These are phyloP conservation scores for Crenuchus spilurus DNA, from an alignment of 2,797 vertebrate genomes.

Conservation along the genomic window DNA sequence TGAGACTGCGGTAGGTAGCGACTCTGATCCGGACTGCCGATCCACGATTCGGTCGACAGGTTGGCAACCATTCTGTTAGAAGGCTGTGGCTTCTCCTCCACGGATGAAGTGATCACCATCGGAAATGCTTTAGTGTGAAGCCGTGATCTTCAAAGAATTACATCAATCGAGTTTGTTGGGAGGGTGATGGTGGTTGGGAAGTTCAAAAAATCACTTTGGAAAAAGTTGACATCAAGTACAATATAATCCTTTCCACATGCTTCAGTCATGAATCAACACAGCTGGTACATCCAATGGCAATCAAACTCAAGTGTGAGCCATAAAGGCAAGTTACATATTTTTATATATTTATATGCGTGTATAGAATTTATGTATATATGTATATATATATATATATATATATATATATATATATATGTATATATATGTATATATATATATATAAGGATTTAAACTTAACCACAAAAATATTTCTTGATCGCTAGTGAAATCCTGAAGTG, in stretches of 20 bases:
- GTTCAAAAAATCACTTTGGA: constrained; percentile 55
- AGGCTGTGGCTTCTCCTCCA: constrained; percentile 82
- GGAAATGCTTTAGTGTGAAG: constrained; percentile 71
- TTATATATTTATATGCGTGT: too few relatives aligned
- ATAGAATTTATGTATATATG: not conserved
- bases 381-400: not conserved
- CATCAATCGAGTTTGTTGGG: constrained; percentile 62
- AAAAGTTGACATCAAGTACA: constrained; percentile 54
- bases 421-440: not conserved
- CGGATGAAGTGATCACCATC: constrained; percentile 87
- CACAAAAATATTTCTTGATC: constrained; percentile 68
- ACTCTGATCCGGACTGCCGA: constrained; percentile 71
- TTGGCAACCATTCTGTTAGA: constrained; percentile 83
- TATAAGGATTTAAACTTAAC: constrained; percentile 44
- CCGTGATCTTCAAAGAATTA: constrained; percentile 73
- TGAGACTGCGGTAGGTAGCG: constrained; percentile 71
- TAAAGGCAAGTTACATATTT: constrained; percentile 53
- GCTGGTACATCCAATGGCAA: constrained; percentile 58
- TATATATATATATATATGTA: constrained; percentile 2
- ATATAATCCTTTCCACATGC: constrained; percentile 57
- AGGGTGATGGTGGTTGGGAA: constrained; percentile 6
- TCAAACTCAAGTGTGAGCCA: constrained; percentile 51
- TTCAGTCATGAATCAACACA: constrained; percentile 47
- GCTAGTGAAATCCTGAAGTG: constrained; percentile 73
- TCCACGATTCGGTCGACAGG: constrained; percentile 82